These are phyloP conservation scores for Mellilla xanthometata DNA, from an alignment of 2,888 invertebrate genomes.

Conservation along the genomic window DNA sequence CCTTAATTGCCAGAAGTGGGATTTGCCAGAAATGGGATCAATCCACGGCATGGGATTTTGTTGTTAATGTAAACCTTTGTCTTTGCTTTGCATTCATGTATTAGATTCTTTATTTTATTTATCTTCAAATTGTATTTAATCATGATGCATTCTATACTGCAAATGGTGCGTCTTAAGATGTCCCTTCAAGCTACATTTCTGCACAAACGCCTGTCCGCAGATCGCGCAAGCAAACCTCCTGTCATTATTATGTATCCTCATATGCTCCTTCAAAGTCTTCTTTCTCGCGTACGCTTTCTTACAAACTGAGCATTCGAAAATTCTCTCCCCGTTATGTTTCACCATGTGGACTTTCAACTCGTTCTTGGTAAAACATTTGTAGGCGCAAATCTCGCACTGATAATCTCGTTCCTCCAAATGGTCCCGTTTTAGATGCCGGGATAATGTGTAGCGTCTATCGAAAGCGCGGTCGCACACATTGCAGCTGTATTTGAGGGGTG, in stretches of 20 bases:
- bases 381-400: slow-evolving; percentile 44
- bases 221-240: slow-evolving; percentile 64
- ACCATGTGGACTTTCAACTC: slow-evolving; percentile 34
- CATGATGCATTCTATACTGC: slow-evolving; percentile 29
- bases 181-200: slow-evolving; percentile 67
- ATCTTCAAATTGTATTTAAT: too few relatives aligned
- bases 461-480: slow-evolving; percentile 30
- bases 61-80: too few relatives aligned
- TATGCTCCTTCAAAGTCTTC: slow-evolving; percentile 52
- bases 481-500: slow-evolving; percentile 31
- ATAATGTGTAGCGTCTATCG: slow-evolving; percentile 27
- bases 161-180: slow-evolving; percentile 69
- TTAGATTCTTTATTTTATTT: too few relatives aligned
- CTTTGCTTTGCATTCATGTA: too few relatives aligned
- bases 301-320: slow-evolving; percentile 62
- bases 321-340: slow-evolving; percentile 45
- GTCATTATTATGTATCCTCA: slow-evolving; percentile 54
- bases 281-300: slow-evolving; percentile 53
- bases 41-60: too few relatives aligned
- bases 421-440: slow-evolving; percentile 29
- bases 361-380: slow-evolving; percentile 46
- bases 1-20: too few relatives aligned
- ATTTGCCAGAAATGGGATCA: too few relatives aligned
- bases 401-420: slow-evolving; percentile 31
- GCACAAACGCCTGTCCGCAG: slow-evolving; percentile 73